phyloP scores from a whole-genome alignment of 1,140 invertebrate species.

The Drosophila setifemur region DNA sequence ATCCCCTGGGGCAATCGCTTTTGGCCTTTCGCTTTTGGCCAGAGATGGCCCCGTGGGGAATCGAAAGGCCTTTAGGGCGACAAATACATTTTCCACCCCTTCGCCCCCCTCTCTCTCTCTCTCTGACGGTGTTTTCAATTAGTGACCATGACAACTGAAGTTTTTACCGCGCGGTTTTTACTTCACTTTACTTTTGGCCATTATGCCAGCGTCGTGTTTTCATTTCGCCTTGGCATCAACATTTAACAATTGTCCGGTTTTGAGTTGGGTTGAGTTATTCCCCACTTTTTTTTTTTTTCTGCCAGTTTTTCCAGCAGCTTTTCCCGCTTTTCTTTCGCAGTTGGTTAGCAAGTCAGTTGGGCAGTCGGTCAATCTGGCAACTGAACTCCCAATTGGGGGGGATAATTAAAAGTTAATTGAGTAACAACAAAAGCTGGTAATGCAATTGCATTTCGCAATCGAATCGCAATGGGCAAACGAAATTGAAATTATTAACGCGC shows the following conservation, averaged over 20 bases:
- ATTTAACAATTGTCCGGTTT: background rate
- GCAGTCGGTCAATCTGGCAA: background rate
- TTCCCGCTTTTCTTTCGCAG: too few relatives aligned
- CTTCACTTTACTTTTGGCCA: constrained; percentile 23
- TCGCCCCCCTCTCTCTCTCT: too few relatives aligned
- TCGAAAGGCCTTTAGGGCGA: too few relatives aligned
- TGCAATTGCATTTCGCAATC: constrained; percentile 47
- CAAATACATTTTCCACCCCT: constrained; percentile 22
- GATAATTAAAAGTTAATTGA: constrained; percentile 57
- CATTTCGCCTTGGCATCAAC: constrained; percentile 7
- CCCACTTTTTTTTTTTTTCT: too few relatives aligned
- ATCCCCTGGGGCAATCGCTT: too few relatives aligned
- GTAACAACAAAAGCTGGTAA: constrained; percentile 38
- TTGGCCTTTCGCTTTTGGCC: too few relatives aligned
- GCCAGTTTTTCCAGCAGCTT: constrained; percentile 15
- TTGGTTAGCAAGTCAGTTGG: background rate
- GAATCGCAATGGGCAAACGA: constrained; percentile 23
- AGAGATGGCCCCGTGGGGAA: too few relatives aligned
- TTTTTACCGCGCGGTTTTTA: constrained; percentile 26
- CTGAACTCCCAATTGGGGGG: constrained; percentile 17
- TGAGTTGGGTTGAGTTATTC: constrained; percentile 11
- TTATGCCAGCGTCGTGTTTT: constrained; percentile 7
- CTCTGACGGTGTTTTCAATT: constrained; percentile 61
- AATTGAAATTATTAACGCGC: constrained; percentile 23
- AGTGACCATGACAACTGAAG: constrained; percentile 70